Base-by-base conservation (phyloP, 2,888 invertebrate species). In the Oxystoma pomonae region DNA sequence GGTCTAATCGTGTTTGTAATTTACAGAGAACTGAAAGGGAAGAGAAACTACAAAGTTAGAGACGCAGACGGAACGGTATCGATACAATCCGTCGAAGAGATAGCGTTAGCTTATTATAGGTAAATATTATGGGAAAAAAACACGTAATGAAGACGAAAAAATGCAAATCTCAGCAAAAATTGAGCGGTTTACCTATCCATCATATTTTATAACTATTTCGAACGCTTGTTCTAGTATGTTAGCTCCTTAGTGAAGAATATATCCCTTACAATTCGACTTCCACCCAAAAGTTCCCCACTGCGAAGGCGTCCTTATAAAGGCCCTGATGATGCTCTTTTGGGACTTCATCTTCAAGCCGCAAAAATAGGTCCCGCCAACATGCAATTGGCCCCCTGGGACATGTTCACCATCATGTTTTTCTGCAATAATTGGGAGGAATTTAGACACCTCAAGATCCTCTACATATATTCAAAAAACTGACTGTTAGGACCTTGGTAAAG, bases 301-400 rank as follows among this genome's bases (percentile, higher is more conserved):
- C 62, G 80, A 79, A 68, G 78, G 78, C 17, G 59, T 66, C 1
- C 62, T 78, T 19, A 65, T 79, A 12, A 66, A 58, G 53, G 72
- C 73, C 12, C 61, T 76, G 0, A 77, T 78, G 65, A 67, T 69
- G 22, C 62, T 79, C 9, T 69, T 91, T 5, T 94, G 93, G 92
- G 90, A 93, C 69, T 86, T 92, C 1, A 85, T 95, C 57, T 90
- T 87, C 71, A 75, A 79, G 22, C 66, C 68, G n/a, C 81, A 61
- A 17, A 61, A 50, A 16, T 9, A 83, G 67, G 79, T 87, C 16
- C 81, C 82, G 58, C 79, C 81, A 0, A 81, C 83, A 0, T 67
- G 75, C 92, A 93, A 76, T 74, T 78, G 2, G 82, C 81, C n/a
- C 95, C 94, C 0, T 78, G 91, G 2, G 94, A 95, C 79, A 77